phyloP scores from a whole-genome alignment of 2,888 invertebrate species.

The Amphiduros pacificus region DNA sequence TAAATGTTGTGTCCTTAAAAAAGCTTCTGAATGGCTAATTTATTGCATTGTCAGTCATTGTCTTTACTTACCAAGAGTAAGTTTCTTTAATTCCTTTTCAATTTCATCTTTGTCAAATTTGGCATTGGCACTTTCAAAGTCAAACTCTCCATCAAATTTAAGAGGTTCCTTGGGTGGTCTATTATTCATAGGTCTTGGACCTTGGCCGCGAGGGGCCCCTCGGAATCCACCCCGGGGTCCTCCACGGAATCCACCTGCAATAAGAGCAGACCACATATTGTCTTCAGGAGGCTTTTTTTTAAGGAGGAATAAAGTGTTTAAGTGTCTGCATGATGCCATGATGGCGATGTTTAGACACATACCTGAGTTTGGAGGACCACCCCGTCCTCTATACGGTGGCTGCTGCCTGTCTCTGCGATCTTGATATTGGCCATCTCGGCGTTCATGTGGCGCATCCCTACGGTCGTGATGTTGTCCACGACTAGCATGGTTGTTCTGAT shows the following conservation, averaged over 20 bases:
- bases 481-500: constrained; percentile 8
- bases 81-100: constrained; percentile 75
- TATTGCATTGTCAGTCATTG: too few relatives aligned
- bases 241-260: constrained; percentile 7
- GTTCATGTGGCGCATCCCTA: background rate
- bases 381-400: background rate
- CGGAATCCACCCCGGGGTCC: constrained; percentile 25
- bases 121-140: constrained; percentile 97
- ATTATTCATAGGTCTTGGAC: constrained; percentile 27
- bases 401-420: background rate
- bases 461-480: constrained; percentile 2
- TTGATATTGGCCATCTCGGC: background rate
- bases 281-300: too few relatives aligned
- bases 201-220: constrained; percentile 23
- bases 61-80: constrained; percentile 66
- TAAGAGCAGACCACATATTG: background rate
- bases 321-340: background rate
- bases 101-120: constrained; percentile 85
- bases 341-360: background rate
- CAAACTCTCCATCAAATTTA: constrained; percentile 95
- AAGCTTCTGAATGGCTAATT: too few relatives aligned
- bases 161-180: constrained; percentile 58
- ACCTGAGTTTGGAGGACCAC: background rate
- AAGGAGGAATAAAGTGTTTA: background rate
- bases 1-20: too few relatives aligned